phyloP scores from a whole-genome alignment of 1,140 invertebrate species.

The Drosophila santomea region DNA sequence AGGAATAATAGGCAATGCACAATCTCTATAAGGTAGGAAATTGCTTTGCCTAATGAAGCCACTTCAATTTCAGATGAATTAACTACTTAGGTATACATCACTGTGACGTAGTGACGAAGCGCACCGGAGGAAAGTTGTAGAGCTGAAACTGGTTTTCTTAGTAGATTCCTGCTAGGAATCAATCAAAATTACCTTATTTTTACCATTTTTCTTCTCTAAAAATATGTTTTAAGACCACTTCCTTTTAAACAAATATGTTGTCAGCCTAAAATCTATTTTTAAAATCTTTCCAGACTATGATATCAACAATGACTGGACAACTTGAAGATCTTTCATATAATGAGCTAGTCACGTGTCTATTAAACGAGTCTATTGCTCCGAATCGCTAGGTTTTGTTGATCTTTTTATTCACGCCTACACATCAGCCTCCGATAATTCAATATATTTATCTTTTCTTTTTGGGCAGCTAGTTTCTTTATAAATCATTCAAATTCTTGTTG shows the following conservation, averaged over 20 bases:
- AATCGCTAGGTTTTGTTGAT: slow-evolving; percentile 33
- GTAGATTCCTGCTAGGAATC: no score
- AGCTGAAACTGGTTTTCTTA: no score
- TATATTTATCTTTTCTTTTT: neutral
- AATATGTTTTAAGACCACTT: neutral
- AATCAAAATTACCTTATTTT: no score
- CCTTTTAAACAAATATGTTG: neutral
- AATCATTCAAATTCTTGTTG: slow-evolving; percentile 78
- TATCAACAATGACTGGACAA: slow-evolving; percentile 18
- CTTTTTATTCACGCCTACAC: slow-evolving; percentile 25
- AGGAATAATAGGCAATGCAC: no score
- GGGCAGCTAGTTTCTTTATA: slow-evolving; percentile 50
- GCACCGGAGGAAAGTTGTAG: no score
- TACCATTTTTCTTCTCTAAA: no score
- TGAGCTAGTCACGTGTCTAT: neutral
- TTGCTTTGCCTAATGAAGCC: neutral
- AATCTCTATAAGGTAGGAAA: neutral
- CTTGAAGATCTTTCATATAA: neutral
- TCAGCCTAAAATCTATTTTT: neutral
- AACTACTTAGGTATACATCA: no score
- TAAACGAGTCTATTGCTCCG: neutral
- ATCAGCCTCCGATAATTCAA: neutral
- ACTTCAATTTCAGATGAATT: no score
- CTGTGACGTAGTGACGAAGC: no score
- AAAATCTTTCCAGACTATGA: neutral